Base-by-base conservation (phyloP, 2,113 vertebrate species). In the Synchiropus splendidus region DNA sequence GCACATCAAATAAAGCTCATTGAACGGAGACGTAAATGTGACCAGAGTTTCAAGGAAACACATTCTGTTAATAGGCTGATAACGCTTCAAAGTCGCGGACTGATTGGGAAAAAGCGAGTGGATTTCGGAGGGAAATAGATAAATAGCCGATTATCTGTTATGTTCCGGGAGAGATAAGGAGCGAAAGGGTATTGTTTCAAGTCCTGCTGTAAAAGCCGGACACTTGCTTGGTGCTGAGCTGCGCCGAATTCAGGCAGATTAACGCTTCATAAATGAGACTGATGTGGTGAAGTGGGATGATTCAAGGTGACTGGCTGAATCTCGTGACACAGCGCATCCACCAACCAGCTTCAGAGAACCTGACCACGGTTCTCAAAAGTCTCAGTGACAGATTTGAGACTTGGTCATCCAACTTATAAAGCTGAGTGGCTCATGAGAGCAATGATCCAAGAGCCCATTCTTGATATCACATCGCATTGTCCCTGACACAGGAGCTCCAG, bases 221-320 rank as follows among this genome's bases (percentile, higher is more conserved):
- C 71, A 70, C 68, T 66, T 71, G 65, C 57, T 74, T 14, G 38
- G 41, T 41, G 51, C 70, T 67, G 54, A 41, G 31, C 51, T 31
- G n/a, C 39, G 45, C 40, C 48, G 41, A 60, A 72, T 67, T 78
- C 61, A 55, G 52, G 32, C 58, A 64, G 67, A 81, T 75, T 74
- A 74, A 53, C 37, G 30, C 33, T 3, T 37, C 62, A 36, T 69
- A 71, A 75, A 79, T 81, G 81, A 74, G 55, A 31, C 31, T 4
- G 39, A 51, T 34, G 47, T 58, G 64, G 74, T 51, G 61, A 45
- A 41, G 17, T 5, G 21, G 21, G 21, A 4, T 27, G 21, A 27
- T 27, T 27, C 21, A 27, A 27, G 21, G 21, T 27, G 21, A 27
- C 21, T 5, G 4, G 21, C 8, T 27, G 34, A 11, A 35, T 12